Evolutionary conservation across 2,888 invertebrate species (phyloP), one percentile per base, ranked within the genome.

Genomic region (Agrenia bidenticulata): DNA sequence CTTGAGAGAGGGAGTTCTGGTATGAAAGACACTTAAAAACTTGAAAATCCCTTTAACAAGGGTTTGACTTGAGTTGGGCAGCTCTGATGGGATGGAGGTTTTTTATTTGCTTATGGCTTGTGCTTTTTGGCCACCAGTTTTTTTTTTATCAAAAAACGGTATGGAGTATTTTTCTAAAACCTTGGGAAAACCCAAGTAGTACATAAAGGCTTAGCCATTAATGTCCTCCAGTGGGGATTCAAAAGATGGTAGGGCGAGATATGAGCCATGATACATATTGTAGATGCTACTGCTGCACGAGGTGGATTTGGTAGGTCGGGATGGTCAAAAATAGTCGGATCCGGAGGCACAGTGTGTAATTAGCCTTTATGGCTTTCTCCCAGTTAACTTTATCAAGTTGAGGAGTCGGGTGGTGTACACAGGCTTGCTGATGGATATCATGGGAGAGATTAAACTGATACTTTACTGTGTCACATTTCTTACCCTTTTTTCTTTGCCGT

Each of bases 351-450:
- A 2, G 2, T 39, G 19, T 41, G 23, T 57, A 57, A 57, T 57
- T 57, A 57, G 57, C 15, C 57, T 57, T 57, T 57, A 57, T 23
- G 57, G 41, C 41, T 17, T n/a, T n/a, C n/a, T n/a, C 32, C 11
- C 32, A 55, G 11, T 15, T 17, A 2, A 41, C 41, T 41, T 57
- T 57, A 51, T 13, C 17, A 51, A 51, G 51, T 13, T 7, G 2
- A 21, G 21, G 7, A 51, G 24, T 17, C 21, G 9, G 19, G 13
- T 23, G 23, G 51, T 39, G 19, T 39, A 39, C 39, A 57, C 37
- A 57, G 37, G 41, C 57, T n/a, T n/a, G n/a, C n/a, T 41, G 37
- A 57, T 41, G 57, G 57, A 21, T 21, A 57, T 39, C 57, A n/a
- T 21, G 57, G 41, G 57, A 57, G 57, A 39, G 19, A 57, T 57